phyloP scores from a whole-genome alignment of 2,888 invertebrate genomes.

The Arenicola marina region DNA sequence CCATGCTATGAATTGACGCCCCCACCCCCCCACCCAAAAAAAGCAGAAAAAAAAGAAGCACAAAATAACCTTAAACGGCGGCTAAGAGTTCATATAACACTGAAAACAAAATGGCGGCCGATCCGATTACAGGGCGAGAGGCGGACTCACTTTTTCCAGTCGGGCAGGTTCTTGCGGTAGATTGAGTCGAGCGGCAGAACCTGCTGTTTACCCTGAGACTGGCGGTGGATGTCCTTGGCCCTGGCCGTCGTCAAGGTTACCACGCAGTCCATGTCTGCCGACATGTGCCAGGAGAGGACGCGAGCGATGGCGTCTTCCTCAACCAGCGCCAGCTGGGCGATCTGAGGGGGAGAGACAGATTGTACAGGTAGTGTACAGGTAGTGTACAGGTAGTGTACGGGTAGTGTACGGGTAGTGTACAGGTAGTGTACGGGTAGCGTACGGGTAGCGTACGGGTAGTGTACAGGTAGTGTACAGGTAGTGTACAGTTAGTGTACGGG shows the following conservation, averaged over 20 bases:
- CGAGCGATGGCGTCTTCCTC: slow-evolving; percentile 52
- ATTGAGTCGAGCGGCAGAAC: slow-evolving; percentile 59
- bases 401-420: no score
- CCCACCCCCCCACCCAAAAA: background rate
- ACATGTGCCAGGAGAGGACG: slow-evolving; percentile 61
- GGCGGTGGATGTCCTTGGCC: slow-evolving; percentile 53
- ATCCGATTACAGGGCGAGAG: no score
- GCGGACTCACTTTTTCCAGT: slow-evolving; percentile 56
- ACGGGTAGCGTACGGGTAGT: no score
- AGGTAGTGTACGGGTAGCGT: no score
- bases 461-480: no score
- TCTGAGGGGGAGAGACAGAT: slow-evolving; percentile 40
- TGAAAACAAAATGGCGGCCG: slow-evolving; percentile 1
- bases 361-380: background rate
- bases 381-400: no score
- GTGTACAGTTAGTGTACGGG: no score
- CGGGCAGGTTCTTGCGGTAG: slow-evolving; percentile 58
- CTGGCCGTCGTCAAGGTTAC: slow-evolving; percentile 55
- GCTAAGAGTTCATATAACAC: background rate
- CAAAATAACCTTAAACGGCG: background rate
- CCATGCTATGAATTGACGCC: no score
- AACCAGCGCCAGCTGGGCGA: slow-evolving; percentile 55
- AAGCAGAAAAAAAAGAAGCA: background rate
- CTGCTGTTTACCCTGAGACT: slow-evolving; percentile 57
- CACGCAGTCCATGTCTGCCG: slow-evolving; percentile 61